Percentiles rank a stretch among this genome's conserved stretches.
Evolutionary conservation across 2,113 vertebrate species (phyloP).

Genomic region (Planiliza haematocheilus): DNA sequence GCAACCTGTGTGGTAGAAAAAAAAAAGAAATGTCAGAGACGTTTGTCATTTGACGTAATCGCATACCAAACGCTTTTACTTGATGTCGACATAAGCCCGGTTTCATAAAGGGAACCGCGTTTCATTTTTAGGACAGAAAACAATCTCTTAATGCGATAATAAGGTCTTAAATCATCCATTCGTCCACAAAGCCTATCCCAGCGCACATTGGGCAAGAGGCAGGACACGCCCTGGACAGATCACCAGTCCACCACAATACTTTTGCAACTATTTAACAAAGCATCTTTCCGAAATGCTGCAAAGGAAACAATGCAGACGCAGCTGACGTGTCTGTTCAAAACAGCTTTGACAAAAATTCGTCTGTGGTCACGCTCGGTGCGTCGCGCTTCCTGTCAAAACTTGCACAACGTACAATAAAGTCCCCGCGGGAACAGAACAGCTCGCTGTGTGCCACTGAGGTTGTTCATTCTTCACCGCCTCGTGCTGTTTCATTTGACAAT

Average conservation of each 20-base stretch:
- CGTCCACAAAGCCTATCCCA: neutral
- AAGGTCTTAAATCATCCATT: neutral
- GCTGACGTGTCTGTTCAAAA: conserved; percentile 14
- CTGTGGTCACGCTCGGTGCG: neutral
- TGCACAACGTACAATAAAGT: conserved; percentile 11
- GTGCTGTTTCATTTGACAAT: conserved; percentile 45
- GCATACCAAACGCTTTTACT: neutral
- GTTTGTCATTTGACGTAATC: neutral
- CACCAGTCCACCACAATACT: neutral
- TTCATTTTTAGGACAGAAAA: neutral
- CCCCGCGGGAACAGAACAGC: neutral
- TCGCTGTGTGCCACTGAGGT: neutral
- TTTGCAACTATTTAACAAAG: neutral
- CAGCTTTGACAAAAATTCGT: neutral
- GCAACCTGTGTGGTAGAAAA: conserved; percentile 87
- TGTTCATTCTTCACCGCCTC: neutral
- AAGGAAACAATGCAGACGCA: conserved; percentile 18
- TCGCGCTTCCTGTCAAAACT: neutral
- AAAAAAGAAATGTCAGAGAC: conserved; percentile 9
- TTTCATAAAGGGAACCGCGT: conserved; percentile 25
- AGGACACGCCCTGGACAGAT: neutral
- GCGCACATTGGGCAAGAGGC: neutral
- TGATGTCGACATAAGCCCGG: neutral
- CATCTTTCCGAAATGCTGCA: neutral
- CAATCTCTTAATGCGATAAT: neutral